Evolutionary conservation across 1,140 invertebrate species (phyloP).

Genomic region (Riptortus pedestris): DNA sequence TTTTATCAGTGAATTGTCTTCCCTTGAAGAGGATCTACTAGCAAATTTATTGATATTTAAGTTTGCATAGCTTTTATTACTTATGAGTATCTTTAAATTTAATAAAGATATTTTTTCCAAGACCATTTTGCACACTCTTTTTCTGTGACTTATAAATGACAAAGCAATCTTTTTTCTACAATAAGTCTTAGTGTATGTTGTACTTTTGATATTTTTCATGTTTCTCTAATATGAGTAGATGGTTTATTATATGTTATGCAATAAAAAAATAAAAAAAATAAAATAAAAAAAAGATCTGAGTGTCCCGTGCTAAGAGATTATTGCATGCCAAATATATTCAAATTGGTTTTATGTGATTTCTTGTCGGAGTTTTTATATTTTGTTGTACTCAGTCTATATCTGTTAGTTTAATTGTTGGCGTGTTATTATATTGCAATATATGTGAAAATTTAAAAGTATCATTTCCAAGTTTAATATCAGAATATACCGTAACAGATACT

Average conservation of each 20-base stretch:
- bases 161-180: constrained; percentile 18
- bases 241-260: constrained; percentile 23
- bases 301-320: constrained; percentile 20
- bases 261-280: constrained; percentile 18
- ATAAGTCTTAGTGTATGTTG: constrained; percentile 13
- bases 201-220: constrained; percentile 18
- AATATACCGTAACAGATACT: constrained; percentile 25
- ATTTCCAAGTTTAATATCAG: constrained; percentile 10
- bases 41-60: constrained; percentile 27
- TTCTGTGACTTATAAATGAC: background rate
- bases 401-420: constrained; percentile 26
- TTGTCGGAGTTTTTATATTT: constrained; percentile 19
- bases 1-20: constrained; percentile 30
- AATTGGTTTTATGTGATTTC: constrained; percentile 15
- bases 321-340: constrained; percentile 21
- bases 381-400: constrained; percentile 20
- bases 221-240: constrained; percentile 20
- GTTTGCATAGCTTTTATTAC: constrained; percentile 24
- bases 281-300: constrained; percentile 18
- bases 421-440: constrained; percentile 25
- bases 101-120: background rate
- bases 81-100: too few relatives aligned
- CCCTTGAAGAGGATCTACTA: constrained; percentile 24
- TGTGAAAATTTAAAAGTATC: background rate
- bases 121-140: constrained; percentile 1